A percentile compares a stretch with the other conserved stretches of the same genome.
Conservation (phyloP, 2,797 vertebrate genomes). For the Corythornis leucogaster region DNA sequence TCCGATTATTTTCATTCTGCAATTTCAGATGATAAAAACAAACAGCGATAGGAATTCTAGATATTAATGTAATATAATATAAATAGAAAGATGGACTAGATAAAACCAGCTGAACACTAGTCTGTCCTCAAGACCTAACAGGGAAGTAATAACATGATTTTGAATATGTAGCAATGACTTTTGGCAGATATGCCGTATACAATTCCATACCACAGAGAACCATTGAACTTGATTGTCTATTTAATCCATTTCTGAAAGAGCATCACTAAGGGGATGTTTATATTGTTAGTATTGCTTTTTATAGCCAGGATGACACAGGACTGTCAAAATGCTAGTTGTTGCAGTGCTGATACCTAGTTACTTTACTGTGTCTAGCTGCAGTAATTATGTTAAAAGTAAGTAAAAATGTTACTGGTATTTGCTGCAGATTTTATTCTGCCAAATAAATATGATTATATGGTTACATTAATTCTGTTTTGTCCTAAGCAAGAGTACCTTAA, state of each 20-base stretch:
- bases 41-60: constrained; percentile 63
- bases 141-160: constrained; percentile 66
- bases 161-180: constrained; percentile 64
- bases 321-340: constrained; percentile 35
- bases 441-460: not conserved
- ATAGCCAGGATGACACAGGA: constrained; percentile 38
- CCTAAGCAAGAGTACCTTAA: not conserved
- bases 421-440: not conserved
- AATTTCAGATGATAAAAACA: constrained; percentile 68
- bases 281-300: not conserved
- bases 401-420: constrained; percentile 1
- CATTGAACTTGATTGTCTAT: constrained; percentile 63
- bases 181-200: constrained; percentile 64
- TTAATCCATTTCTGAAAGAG: constrained; percentile 65
- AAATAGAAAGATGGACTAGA: constrained; percentile 75
- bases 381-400: constrained; percentile 29
- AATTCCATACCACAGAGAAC: constrained; percentile 54
- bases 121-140: constrained; percentile 75
- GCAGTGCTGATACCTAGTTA: not conserved
- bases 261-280: constrained; percentile 38
- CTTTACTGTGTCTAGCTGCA: not conserved
- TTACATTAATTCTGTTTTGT: not conserved
- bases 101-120: constrained; percentile 77
- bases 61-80: constrained; percentile 75
- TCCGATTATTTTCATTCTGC: constrained; percentile 64